A percentile compares a stretch with the other conserved stretches of the same genome.
Evolutionary conservation across 2,888 invertebrate species (phyloP).

Genomic region (Lobophora halterata): DNA sequence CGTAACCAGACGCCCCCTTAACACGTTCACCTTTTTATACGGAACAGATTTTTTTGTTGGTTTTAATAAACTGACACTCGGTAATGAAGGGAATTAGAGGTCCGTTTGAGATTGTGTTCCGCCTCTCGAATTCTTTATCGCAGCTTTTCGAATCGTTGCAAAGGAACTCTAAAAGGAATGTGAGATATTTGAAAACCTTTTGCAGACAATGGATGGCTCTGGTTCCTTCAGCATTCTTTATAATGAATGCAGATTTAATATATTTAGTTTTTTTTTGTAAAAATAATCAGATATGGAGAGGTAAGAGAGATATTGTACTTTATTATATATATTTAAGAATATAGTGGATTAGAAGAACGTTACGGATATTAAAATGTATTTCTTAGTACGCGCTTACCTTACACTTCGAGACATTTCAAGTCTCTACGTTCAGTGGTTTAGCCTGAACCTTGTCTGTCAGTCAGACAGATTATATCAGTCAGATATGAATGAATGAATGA

Average conservation of each 20-base stretch:
- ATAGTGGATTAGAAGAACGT: no score
- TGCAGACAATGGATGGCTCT: slow-evolving; percentile 14
- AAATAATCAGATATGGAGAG: no score
- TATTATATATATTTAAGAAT: no score
- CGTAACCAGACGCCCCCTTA: slow-evolving; percentile 16
- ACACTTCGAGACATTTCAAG: no score
- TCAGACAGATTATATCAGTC: no score
- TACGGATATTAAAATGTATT: no score
- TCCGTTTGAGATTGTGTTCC: slow-evolving; percentile 31
- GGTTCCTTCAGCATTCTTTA: slow-evolving; percentile 16
- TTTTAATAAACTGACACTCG: slow-evolving; percentile 59
- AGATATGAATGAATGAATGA: no score
- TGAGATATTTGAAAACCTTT: slow-evolving; percentile 23
- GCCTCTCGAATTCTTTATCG: slow-evolving; percentile 26
- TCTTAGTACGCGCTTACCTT: no score
- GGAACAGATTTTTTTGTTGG: slow-evolving; percentile 62
- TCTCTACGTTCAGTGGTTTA: no score
- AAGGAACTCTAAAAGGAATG: slow-evolving; percentile 18
- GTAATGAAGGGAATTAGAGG: slow-evolving; percentile 59
- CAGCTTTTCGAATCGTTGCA: slow-evolving; percentile 18
- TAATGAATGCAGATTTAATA: slow-evolving; percentile 12
- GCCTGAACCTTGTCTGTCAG: no score
- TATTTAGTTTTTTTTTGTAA: no score
- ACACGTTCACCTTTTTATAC: slow-evolving; percentile 53
- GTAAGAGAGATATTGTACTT: no score